A percentile compares a stretch with the other conserved stretches of the same genome.
Evolutionary conservation across 2,888 invertebrate species (phyloP).

Genomic region (Neoaliturus tenellus): DNA sequence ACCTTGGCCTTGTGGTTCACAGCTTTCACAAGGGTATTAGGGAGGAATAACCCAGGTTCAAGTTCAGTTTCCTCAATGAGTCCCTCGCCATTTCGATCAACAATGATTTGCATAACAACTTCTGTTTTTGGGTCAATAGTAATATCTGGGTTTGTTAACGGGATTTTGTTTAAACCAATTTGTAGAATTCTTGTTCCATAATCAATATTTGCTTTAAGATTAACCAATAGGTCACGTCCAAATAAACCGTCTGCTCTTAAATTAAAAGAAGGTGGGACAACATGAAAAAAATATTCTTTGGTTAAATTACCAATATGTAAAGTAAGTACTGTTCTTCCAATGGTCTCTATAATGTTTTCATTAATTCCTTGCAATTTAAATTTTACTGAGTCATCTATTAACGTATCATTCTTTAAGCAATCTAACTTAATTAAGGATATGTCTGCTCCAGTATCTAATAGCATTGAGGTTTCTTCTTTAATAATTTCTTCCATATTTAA

Average conservation of each 20-base stretch:
- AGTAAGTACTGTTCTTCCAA: neutral
- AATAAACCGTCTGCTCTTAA: neutral
- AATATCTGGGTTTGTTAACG: neutral
- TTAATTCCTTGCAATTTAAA: neutral
- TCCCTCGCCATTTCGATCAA: neutral
- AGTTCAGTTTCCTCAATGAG: neutral
- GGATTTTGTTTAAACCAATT: neutral
- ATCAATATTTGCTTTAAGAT: neutral
- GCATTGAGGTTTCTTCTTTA: neutral
- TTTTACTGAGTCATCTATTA: neutral
- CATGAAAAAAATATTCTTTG: neutral
- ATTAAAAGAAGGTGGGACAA: neutral
- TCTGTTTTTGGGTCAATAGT: neutral
- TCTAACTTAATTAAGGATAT: neutral
- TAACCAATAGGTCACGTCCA: neutral
- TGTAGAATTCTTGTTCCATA: neutral
- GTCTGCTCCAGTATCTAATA: neutral
- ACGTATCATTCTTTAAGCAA: neutral
- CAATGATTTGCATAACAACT: neutral
- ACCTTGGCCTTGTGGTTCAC: neutral
- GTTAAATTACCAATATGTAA: neutral
- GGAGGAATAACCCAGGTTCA: neutral
- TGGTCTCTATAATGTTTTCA: neutral
- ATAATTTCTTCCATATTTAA: neutral
- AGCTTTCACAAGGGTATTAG: neutral